A percentile compares a stretch with the other conserved stretches of the same genome.
Evolutionary conservation across 2,888 invertebrate genomes (phyloP).

Genomic region (Acanthosepion pharaonis): DNA sequence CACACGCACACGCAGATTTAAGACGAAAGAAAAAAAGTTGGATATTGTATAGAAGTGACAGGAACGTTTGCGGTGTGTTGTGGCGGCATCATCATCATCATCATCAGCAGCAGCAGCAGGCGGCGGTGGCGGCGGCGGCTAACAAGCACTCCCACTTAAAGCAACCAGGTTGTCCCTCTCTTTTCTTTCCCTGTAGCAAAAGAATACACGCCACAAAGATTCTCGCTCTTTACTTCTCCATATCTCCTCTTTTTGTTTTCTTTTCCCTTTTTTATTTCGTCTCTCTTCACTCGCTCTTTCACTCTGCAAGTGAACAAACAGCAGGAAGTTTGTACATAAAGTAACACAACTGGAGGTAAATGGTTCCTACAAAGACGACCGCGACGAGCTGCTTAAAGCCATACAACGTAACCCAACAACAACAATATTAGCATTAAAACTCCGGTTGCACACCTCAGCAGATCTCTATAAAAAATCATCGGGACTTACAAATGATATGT

Average conservation of each 20-base stretch:
- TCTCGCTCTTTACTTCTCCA: neutral
- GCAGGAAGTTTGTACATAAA: conserved; percentile 2
- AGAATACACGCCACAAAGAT: neutral
- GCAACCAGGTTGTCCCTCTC: neutral
- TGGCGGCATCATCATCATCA: neutral
- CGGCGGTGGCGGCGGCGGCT: neutral
- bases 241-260: no score
- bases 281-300: neutral
- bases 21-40: neutral
- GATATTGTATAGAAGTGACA: neutral
- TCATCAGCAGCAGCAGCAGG: neutral
- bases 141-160: conserved; percentile 21
- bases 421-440: neutral
- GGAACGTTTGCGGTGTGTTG: neutral
- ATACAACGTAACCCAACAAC: neutral
- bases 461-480: neutral
- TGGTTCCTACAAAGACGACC: neutral
- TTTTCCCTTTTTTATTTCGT: neutral
- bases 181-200: no score
- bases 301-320: neutral
- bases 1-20: no score
- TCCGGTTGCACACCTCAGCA: conserved; percentile 4
- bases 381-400: neutral
- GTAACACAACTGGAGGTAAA: conserved; percentile 17
- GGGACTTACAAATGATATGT: conserved; percentile 1